Evolutionary conservation across 2,797 vertebrate genomes (phyloP), one percentile per base, ranked within the genome.

Genomic region (Pachyuromys duprasi): DNA sequence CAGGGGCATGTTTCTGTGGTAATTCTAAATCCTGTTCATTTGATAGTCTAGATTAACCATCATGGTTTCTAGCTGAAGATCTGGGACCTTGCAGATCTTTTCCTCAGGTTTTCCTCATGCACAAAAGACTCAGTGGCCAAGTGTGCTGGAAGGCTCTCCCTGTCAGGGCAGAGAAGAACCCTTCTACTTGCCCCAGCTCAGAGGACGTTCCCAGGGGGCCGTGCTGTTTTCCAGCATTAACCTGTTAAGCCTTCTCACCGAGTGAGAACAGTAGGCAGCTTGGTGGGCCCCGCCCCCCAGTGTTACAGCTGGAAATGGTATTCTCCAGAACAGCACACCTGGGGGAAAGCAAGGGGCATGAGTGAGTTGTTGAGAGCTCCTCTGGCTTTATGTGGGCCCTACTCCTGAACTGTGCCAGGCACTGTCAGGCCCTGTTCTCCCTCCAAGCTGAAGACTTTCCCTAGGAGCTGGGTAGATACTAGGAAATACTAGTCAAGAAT

Each of bases 231-330:
- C 89, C 3, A 0, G 97, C 95, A 97, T 95, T 98, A 97, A 98
- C 98, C 98, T 98, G 98, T 97, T 97, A 98, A 98, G 96, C 96
- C 97, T 93, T 94, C 94, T 94, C 97, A 45, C 5, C 69, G 97
- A 97, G 90, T 36, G 67, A 97, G 95, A 94, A 65, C 70, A 7
- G 93, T 95, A 93, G 95, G 95, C 97, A 95, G 82, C 78, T 83
- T 70, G 95, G 87, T 74, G 87, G 97, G 89, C 97, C 96, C 93
- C 63, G 96, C 95, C 96, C 95, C 96, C 94, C 90, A 89, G 95
- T 0, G 4, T 92, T 95, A 97, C 95, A 96, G 88, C 92, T 95
- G 95, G 91, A 95, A 95, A 39, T 20, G 95, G 90, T 90, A 87
- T 94, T 65, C 78, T 97, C 42, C 3, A 95, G 90, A 91, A 88